phyloP scores from a whole-genome alignment of 1,140 invertebrate species.

The Drosophila eugracilis region DNA sequence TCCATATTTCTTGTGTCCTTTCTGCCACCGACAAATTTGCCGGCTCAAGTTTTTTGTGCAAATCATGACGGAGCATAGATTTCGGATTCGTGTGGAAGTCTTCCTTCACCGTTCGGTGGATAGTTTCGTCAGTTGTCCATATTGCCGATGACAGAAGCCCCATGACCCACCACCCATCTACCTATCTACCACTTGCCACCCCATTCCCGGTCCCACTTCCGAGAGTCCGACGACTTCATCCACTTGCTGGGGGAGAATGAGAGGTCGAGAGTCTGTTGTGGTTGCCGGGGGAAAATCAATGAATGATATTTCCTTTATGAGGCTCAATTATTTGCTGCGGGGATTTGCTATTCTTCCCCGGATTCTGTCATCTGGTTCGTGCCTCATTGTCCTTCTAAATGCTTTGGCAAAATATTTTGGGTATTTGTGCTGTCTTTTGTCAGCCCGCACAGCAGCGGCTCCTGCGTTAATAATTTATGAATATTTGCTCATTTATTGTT shows the following conservation, averaged over 20 bases:
- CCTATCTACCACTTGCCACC: conserved; percentile 6
- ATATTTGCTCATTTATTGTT: conserved; percentile 83
- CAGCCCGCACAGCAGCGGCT: conserved; percentile 25
- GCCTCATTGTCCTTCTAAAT: conserved; percentile 82
- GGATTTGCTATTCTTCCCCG: conserved; percentile 76
- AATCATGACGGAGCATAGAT: conserved; percentile 81
- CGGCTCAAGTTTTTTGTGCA: conserved; percentile 76
- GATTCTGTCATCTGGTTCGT: conserved; percentile 63
- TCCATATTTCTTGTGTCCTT: conserved; percentile 7
- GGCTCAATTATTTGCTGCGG: conserved; percentile 84
- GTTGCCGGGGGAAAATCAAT: conserved; percentile 71
- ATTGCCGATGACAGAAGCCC: conserved; percentile 34
- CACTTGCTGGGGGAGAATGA: conserved; percentile 54
- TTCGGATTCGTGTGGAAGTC: conserved; percentile 77
- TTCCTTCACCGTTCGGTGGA: conserved; percentile 50
- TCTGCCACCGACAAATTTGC: conserved; percentile 68
- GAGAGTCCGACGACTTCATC: conserved; percentile 44
- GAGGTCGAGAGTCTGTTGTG: conserved; percentile 22
- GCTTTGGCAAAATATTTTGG: conserved; percentile 82
- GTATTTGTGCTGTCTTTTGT: conserved; percentile 71
- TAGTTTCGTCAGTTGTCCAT: conserved; percentile 81
- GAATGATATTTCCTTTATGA: conserved; percentile 82
- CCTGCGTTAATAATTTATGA: conserved; percentile 79
- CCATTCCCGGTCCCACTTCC: conserved; percentile 4
- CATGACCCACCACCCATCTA: conserved; percentile 8